Evolutionary conservation across 2,888 invertebrate species (phyloP), one percentile per base, ranked within the genome.

Genomic region (Orgyia antiqua): DNA sequence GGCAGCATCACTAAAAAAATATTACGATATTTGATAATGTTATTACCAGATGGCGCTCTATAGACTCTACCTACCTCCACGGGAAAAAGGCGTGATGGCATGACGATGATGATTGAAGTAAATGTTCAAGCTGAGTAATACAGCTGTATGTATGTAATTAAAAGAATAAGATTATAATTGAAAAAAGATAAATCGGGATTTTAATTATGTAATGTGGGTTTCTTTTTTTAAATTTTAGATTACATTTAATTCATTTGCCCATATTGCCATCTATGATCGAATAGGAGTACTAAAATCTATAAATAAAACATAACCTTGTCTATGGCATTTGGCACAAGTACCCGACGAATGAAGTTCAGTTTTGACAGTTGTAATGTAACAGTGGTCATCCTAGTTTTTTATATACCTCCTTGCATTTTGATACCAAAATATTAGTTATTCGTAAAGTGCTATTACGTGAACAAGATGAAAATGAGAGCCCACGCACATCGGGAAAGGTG

Each of bases 371-470:
- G 64, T 75, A 74, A 75, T 76, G 76, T 78, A 77, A 76, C 75
- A 82, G 75, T 82, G 80, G 74, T 83, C 79, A 82, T 80, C 79
- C 66, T 70, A 78, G 51, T 76, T 79, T 83, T 83, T 83, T 82
- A 72, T n/a, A n/a, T 78, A 70, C 73, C 74, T 80, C 76, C 80
- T 77, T 82, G 82, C 83, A 83, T 82, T 83, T 84, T 80, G 80
- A 83, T 83, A 83, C 74, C 83, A 82, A 86, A 82, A 83, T 83
- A 82, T 83, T 83, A 83, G 80, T 69, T 80, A 83, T 82, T 83
- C 73, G 77, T 68, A 71, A 76, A 79, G 79, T 82, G 73, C 73
- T 83, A 78, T 86, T 86, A 86, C 84, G 84, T 86, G 84, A 83
- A 82, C 83, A 80, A 76, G 79, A 84, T 84, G 84, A 83, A 82